These are phyloP conservation scores for Beroe ovata DNA, from an alignment of 37 sponge, comb jelly and placozoan species.

Conservation along the genomic window DNA sequence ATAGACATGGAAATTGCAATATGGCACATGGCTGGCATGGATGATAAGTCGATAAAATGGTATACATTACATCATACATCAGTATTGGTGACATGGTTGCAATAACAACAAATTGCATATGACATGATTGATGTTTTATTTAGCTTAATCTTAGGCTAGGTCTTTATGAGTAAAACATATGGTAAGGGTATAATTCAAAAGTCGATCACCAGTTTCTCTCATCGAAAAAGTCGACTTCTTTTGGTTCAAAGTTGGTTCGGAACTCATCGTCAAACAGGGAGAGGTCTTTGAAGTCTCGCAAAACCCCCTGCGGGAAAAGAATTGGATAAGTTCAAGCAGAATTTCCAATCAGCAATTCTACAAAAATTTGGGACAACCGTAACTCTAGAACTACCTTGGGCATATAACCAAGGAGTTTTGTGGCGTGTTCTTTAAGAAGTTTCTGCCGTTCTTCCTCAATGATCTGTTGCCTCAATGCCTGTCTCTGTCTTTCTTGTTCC, in stretches of 20 bases:
- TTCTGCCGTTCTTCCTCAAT: slow-evolving; percentile 96
- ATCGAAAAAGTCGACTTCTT: slow-evolving; percentile 78
- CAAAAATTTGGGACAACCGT: too few relatives aligned
- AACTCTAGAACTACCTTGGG: slow-evolving; percentile 80
- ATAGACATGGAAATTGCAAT: too few relatives aligned
- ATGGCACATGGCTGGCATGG: too few relatives aligned
- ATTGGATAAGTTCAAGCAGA: too few relatives aligned
- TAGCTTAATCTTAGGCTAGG: background rate
- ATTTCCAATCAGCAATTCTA: too few relatives aligned
- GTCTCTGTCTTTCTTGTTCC: slow-evolving; percentile 78
- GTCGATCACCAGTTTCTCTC: slow-evolving; percentile 72
- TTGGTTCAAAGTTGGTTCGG: slow-evolving; percentile 73
- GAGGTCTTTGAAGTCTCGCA: slow-evolving; percentile 77
- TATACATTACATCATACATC: too few relatives aligned
- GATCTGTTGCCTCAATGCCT: slow-evolving; percentile 72
- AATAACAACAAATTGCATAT: too few relatives aligned
- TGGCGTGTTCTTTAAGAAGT: slow-evolving; percentile 87
- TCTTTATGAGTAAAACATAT: background rate
- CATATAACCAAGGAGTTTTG: slow-evolving; percentile 87
- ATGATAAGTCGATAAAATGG: too few relatives aligned
- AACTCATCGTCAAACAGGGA: slow-evolving; percentile 76
- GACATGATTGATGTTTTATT: too few relatives aligned
- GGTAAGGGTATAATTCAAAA: background rate
- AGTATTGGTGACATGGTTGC: too few relatives aligned
- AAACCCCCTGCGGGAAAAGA: slow-evolving; percentile 75